phyloP scores from a whole-genome alignment of 2,888 invertebrate genomes.

The Taphrorychus bicolor region DNA sequence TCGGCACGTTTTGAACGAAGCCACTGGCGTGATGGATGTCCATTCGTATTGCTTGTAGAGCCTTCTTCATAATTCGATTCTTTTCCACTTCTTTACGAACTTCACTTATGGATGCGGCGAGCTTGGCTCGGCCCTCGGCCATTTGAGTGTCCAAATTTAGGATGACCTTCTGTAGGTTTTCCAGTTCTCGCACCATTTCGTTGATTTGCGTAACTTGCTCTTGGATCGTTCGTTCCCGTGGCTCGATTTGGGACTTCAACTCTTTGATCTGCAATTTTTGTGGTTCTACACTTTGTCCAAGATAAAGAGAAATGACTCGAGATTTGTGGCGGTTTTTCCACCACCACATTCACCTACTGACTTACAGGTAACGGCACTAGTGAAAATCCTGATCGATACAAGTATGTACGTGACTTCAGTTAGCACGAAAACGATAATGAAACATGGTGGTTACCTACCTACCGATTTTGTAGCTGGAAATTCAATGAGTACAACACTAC shows the following conservation, averaged over 20 bases:
- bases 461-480: too few relatives aligned
- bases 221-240: conserved; percentile 83
- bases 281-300: not conserved
- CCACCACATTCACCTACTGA: too few relatives aligned
- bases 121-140: conserved; percentile 78
- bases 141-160: conserved; percentile 73
- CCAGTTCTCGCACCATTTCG: conserved; percentile 84
- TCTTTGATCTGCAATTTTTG: conserved; percentile 70
- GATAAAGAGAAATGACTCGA: not conserved
- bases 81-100: conserved; percentile 70
- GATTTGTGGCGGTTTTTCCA: too few relatives aligned
- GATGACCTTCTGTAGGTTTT: conserved; percentile 79
- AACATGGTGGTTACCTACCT: too few relatives aligned
- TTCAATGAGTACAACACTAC: too few relatives aligned
- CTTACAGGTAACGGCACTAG: too few relatives aligned
- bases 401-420: too few relatives aligned
- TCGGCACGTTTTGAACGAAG: conserved; percentile 77
- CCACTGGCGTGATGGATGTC: conserved; percentile 83
- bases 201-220: conserved; percentile 80
- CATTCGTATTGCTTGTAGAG: conserved; percentile 77
- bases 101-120: conserved; percentile 75
- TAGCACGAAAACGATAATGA: too few relatives aligned
- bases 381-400: too few relatives aligned
- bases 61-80: conserved; percentile 67
- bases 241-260: conserved; percentile 81